Base-by-base conservation (phyloP, 37 sponge, comb jelly and placozoan species). In the Crambe crambe region DNA sequence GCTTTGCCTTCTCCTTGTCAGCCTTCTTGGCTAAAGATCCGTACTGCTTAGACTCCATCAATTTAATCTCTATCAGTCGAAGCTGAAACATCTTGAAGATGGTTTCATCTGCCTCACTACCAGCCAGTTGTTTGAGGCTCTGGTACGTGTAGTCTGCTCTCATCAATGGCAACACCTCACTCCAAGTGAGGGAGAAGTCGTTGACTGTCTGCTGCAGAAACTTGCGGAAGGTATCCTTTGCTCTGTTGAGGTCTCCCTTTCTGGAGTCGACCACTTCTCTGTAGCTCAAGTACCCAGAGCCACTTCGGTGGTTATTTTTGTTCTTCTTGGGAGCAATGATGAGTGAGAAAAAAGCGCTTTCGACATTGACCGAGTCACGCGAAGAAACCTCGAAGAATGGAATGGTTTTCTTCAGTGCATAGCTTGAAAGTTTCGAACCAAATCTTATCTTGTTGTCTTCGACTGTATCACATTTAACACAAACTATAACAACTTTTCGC, bases 371-470 rank as follows among this genome's bases (percentile, higher is more conserved):
- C 21, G 39, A 38, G 5, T 89, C 85, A 27, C 80, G 68, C 29
- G 94, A 73, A 12, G 90, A 89, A 17, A 83, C 81, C 76, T 93
- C 90, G 37, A 93, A 51, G 61, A 89, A 89, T 2, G 90, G 84
- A 6, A 89, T 74, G 20, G 66, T 58, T 43, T 80, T 84, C 38
- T 73, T 75, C 34, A 67, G 44, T 44, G 77, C 70, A 54, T 58
- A 75, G 25, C 26, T n/a, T 37, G 75, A 75, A 3, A 83, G 71
- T 38, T 76, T 74, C 9, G 47, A 36, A 12, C 74, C 83, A 43
- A 86, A 44, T 37, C 60, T 42, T 12, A 78, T 70, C 61, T 76
- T 72, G 27, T 37, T 56, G 18, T 80, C 77, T 25, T 86, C 80
- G 0, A 68, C 83, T 18, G 34, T 34, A 68, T 93, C 94, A 59